phyloP scores from a whole-genome alignment of 2,113 vertebrate genomes.

The Neolamprologus sp. region DNA sequence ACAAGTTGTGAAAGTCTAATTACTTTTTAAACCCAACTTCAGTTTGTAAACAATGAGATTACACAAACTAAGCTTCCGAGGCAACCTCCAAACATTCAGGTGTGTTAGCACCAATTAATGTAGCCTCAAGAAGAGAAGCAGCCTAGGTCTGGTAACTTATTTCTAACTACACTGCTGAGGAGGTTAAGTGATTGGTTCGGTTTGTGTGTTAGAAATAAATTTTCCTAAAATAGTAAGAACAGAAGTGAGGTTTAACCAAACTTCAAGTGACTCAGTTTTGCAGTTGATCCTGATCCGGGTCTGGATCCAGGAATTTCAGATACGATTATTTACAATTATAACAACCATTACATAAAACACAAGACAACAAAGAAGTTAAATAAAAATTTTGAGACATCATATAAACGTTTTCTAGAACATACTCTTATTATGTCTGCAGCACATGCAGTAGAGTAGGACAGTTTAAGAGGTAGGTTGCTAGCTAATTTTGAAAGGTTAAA shows the following conservation, averaged over 20 bases:
- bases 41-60: background rate
- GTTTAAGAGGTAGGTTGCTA: background rate
- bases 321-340: background rate
- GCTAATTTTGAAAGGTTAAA: background rate
- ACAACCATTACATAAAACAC: background rate
- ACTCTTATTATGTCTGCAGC: background rate
- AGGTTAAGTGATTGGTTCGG: background rate
- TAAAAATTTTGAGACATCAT: background rate
- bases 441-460: background rate
- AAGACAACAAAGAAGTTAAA: background rate
- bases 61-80: background rate
- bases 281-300: background rate
- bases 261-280: background rate
- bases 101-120: background rate
- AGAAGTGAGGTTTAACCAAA: background rate
- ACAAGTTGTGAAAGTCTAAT: background rate
- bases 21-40: background rate
- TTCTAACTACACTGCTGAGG: background rate
- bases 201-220: background rate
- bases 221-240: rapidly evolving
- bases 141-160: background rate
- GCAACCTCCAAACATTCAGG: background rate
- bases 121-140: background rate
- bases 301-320: background rate
- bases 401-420: background rate